Conservation (phyloP, 2,888 invertebrate genomes). For the Cheilosia scutellata region DNA sequence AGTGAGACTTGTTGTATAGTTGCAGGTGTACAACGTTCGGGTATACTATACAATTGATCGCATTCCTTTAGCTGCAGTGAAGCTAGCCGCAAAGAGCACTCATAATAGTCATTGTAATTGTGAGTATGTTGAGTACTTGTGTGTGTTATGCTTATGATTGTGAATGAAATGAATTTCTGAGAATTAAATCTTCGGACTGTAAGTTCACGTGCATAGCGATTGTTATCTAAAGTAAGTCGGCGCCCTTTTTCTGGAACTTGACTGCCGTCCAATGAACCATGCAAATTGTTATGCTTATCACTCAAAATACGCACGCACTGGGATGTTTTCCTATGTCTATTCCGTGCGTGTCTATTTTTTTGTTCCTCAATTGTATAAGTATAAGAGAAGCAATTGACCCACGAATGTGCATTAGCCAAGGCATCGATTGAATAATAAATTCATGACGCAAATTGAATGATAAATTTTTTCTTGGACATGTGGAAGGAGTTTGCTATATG, state of each 20-base stretch:
- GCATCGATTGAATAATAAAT: slow-evolving; percentile 62
- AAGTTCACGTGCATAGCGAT: slow-evolving; percentile 23
- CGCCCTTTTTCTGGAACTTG: slow-evolving; percentile 26
- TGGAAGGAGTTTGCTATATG: not conserved
- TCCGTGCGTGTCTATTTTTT: not conserved
- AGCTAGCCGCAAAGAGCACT: slow-evolving; percentile 3
- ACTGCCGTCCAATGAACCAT: slow-evolving; percentile 45
- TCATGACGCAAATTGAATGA: slow-evolving; percentile 59
- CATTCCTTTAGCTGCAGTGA: slow-evolving; percentile 36
- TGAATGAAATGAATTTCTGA: slow-evolving; percentile 46
- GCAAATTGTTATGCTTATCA: slow-evolving; percentile 59
- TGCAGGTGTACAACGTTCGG: slow-evolving; percentile 42
- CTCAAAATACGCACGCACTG: slow-evolving; percentile 18
- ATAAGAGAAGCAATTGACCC: slow-evolving; percentile 38
- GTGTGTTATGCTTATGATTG: too few species aligned
- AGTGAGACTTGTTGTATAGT: slow-evolving; percentile 8
- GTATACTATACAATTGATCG: slow-evolving; percentile 39
- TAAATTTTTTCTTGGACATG: slow-evolving; percentile 28
- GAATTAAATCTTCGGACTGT: slow-evolving; percentile 19
- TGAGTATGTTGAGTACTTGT: not conserved
- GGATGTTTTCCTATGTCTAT: slow-evolving; percentile 9
- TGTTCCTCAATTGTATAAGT: slow-evolving; percentile 12
- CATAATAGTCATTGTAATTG: slow-evolving; percentile 16
- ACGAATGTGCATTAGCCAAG: slow-evolving; percentile 47
- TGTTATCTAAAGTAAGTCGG: slow-evolving; percentile 25